Evolutionary conservation across 2,797 vertebrate genomes (phyloP).

Genomic region (Crenichthys baileyi): DNA sequence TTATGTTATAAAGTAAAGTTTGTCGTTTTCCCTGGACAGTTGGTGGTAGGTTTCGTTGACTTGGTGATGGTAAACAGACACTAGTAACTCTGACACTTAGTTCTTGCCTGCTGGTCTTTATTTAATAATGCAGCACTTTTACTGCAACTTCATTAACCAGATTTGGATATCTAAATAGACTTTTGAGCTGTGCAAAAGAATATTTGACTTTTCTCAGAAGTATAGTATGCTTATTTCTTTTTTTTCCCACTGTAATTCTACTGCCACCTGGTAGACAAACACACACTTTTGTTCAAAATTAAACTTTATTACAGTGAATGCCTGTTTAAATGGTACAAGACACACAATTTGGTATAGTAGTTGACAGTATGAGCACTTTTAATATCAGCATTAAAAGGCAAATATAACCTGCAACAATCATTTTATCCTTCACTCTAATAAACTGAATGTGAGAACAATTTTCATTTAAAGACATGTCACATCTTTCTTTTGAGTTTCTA

Average conservation of each 20-base stretch:
- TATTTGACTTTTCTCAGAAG: background rate
- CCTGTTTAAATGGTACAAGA: constrained; percentile 7
- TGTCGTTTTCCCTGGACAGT: constrained; percentile 29
- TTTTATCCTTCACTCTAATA: background rate
- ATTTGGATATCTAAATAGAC: background rate
- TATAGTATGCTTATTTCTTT: background rate
- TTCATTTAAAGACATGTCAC: background rate
- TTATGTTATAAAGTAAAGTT: constrained; percentile 18
- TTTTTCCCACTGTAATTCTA: background rate
- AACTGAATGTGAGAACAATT: background rate
- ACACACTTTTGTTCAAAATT: constrained; percentile 24
- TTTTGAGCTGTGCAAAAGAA: background rate
- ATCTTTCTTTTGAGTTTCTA: background rate
- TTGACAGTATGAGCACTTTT: constrained; percentile 37
- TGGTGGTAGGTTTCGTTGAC: constrained; percentile 36
- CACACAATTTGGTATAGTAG: constrained; percentile 27
- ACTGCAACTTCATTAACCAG: background rate
- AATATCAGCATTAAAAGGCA: constrained; percentile 55
- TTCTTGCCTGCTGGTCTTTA: background rate
- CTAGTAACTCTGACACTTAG: constrained; percentile 38
- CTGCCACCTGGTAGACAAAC: constrained; percentile 70
- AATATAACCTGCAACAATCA: background rate
- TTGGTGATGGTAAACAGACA: constrained; percentile 55
- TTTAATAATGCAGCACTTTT: background rate
- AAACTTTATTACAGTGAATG: constrained; percentile 49